phyloP scores from a whole-genome alignment of 30 jellyfish, hydroid and myxozoan genomes.

The Aurelia aurita region DNA sequence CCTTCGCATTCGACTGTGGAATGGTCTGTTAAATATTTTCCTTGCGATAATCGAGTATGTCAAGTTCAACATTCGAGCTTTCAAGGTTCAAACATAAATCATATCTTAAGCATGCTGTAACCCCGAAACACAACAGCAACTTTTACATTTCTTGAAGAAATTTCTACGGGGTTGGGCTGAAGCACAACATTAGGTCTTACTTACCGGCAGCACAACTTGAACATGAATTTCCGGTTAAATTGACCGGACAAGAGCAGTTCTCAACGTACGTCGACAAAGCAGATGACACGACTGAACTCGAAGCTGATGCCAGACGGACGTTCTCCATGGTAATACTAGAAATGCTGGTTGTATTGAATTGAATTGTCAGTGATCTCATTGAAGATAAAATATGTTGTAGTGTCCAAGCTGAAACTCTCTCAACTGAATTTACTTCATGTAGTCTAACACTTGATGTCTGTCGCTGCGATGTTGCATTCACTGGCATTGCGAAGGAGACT shows the following conservation, averaged over 20 bases:
- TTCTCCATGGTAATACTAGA: slow-evolving; percentile 7
- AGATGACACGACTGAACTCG: slow-evolving; percentile 23
- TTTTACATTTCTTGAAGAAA: too few species aligned
- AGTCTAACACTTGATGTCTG: slow-evolving; percentile 13
- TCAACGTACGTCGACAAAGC: slow-evolving; percentile 55
- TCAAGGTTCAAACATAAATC: too few species aligned
- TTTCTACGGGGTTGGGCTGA: too few species aligned
- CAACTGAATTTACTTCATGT: slow-evolving; percentile 24
- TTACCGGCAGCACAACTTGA: slow-evolving; percentile 77
- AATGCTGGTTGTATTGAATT: slow-evolving; percentile 13
- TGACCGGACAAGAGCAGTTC: slow-evolving; percentile 81
- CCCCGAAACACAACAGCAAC: too few species aligned
- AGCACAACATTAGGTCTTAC: neutral
- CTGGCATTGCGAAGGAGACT: slow-evolving; percentile 32
- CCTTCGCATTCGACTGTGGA: too few species aligned
- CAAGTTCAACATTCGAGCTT: too few species aligned
- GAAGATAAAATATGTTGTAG: slow-evolving; percentile 53
- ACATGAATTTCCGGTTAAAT: slow-evolving; percentile 88
- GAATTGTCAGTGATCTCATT: slow-evolving; percentile 17
- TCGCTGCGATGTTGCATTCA: slow-evolving; percentile 11
- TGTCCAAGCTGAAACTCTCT: slow-evolving; percentile 29
- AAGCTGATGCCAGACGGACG: slow-evolving; percentile 35
- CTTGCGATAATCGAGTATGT: too few species aligned
- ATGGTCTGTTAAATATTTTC: too few species aligned
- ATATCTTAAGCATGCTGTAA: too few species aligned